A percentile compares a stretch with the other conserved stretches of the same genome.
phyloP scores from a whole-genome alignment of 2,888 invertebrate species.

The Cataglyphis rosenhaueri region DNA sequence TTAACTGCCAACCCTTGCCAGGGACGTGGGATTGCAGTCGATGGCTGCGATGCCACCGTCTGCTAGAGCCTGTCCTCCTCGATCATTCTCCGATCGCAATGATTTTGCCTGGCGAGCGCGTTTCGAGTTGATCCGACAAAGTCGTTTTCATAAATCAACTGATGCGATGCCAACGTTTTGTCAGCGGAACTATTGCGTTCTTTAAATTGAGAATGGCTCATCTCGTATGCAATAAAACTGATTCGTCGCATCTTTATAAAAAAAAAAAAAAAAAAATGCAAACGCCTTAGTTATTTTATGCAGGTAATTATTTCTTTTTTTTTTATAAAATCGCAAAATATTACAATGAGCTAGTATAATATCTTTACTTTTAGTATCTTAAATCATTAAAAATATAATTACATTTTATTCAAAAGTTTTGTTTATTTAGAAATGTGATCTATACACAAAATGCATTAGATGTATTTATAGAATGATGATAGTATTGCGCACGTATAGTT shows the following conservation, averaged over 20 bases:
- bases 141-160: slow-evolving; percentile 56
- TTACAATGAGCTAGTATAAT: not conserved
- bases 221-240: slow-evolving; percentile 4
- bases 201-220: not conserved
- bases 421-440: not conserved
- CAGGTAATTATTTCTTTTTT: not conserved
- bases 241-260: slow-evolving; percentile 17
- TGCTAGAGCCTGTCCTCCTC: slow-evolving; percentile 78
- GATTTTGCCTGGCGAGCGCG: slow-evolving; percentile 67
- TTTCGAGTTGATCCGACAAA: slow-evolving; percentile 64
- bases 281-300: not conserved
- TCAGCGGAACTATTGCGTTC: slow-evolving; percentile 35
- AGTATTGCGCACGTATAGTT: not conserved
- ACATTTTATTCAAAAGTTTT: not conserved
- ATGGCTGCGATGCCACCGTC: slow-evolving; percentile 76
- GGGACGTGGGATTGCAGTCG: slow-evolving; percentile 68
- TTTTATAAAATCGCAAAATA: not conserved
- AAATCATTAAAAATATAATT: not conserved
- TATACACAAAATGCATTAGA: not conserved
- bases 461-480: not conserved
- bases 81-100: slow-evolving; percentile 75
- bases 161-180: slow-evolving; percentile 47
- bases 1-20: slow-evolving; percentile 78
- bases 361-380: not conserved
- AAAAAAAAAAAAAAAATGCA: not conserved